Evolutionary conservation across 2,888 invertebrate species (phyloP).

Genomic region (Erebia ligea): DNA sequence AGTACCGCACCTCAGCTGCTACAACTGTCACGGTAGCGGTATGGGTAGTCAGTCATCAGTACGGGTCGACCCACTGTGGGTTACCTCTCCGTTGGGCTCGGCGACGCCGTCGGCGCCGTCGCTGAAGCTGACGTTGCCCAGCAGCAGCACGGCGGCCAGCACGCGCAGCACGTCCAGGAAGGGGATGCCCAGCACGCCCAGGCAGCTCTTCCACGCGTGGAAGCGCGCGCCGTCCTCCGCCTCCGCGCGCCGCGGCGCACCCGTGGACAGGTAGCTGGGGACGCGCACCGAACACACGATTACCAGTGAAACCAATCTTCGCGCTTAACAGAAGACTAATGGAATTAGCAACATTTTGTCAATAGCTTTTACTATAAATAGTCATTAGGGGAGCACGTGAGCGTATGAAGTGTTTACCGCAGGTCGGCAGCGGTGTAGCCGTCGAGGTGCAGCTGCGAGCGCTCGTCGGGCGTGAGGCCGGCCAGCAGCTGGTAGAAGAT

Average conservation of each 20-base stretch:
- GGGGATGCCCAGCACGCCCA: slow-evolving; percentile 95
- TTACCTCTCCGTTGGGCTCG: slow-evolving; percentile 90
- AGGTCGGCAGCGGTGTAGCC: slow-evolving; percentile 92
- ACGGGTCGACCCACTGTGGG: background rate
- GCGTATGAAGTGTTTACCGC: slow-evolving; percentile 66
- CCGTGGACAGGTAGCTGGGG: slow-evolving; percentile 83
- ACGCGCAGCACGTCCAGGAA: slow-evolving; percentile 97
- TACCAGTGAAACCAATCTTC: no score
- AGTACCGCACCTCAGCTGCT: no score
- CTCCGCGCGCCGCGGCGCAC: slow-evolving; percentile 71
- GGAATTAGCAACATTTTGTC: no score
- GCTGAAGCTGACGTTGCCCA: slow-evolving; percentile 95
- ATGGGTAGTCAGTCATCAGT: no score
- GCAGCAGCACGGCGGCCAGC: slow-evolving; percentile 93
- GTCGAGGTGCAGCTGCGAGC: slow-evolving; percentile 92
- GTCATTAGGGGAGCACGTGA: no score
- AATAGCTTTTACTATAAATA: no score
- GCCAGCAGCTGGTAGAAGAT: slow-evolving; percentile 98
- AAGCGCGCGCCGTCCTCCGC: slow-evolving; percentile 83
- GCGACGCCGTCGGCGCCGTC: slow-evolving; percentile 90
- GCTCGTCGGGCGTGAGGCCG: slow-evolving; percentile 94
- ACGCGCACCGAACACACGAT: no score
- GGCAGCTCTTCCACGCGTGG: slow-evolving; percentile 95
- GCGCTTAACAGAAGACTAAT: no score
- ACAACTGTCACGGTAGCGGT: no score